These are phyloP conservation scores for Pocillopora verrucosa DNA, from an alignment of 64 coral and sea anemone species.

Conservation along the genomic window DNA sequence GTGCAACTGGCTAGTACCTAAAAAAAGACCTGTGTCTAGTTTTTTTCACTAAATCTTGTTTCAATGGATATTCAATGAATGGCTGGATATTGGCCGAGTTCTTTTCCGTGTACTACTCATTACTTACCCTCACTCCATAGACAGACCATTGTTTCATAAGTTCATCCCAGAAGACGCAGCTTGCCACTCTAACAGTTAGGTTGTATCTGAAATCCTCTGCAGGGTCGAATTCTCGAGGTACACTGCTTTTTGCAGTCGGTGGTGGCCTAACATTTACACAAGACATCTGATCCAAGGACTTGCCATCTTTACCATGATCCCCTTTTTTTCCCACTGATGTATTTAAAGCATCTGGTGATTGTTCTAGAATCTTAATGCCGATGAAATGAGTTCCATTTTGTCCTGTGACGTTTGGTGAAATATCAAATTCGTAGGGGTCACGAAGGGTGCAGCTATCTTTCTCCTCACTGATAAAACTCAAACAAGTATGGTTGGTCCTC, in stretches of 20 bases:
- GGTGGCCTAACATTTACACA: constrained; percentile 77
- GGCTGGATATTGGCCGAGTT: neutral
- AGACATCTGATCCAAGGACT: neutral
- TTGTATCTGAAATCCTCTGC: constrained; percentile 68
- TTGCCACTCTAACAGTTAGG: constrained; percentile 5
- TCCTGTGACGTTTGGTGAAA: neutral
- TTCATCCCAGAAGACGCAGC: constrained; percentile 72
- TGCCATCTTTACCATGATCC: neutral
- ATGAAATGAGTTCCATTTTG: constrained; percentile 9
- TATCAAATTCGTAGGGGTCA: constrained; percentile 16
- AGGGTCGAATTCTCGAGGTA: constrained; percentile 42
- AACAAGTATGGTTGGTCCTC: neutral
- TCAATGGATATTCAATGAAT: no score
- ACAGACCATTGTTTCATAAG: constrained; percentile 48
- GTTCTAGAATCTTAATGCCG: neutral
- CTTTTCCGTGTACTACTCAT: neutral
- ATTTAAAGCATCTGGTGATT: neutral
- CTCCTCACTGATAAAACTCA: neutral
- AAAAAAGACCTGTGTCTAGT: no score
- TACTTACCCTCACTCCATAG: constrained; percentile 55
- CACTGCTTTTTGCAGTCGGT: constrained; percentile 26
- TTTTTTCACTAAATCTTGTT: no score
- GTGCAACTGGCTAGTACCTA: no score
- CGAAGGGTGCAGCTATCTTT: neutral
- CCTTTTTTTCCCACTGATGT: neutral